These are phyloP conservation scores for Oryctolagus cuniculus DNA, from an alignment of 2,113 vertebrate species.

Conservation along the genomic window DNA sequence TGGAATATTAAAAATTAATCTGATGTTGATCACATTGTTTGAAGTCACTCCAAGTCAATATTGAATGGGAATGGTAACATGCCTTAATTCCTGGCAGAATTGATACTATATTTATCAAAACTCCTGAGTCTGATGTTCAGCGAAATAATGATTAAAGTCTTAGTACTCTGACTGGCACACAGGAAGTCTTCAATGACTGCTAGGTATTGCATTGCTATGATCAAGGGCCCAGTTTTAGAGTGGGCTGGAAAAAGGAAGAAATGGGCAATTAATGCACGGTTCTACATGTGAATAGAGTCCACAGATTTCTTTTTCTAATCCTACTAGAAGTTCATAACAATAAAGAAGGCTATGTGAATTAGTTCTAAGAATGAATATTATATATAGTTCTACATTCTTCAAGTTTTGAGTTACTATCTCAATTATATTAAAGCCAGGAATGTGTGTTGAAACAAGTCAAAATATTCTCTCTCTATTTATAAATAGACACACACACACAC, in stretches of 20 bases:
- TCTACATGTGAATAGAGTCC: background rate
- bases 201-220: background rate
- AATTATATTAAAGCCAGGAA: background rate
- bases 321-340: background rate
- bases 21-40: conserved; percentile 54
- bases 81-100: conserved; percentile 6
- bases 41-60: conserved; percentile 49
- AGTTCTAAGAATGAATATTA: conserved; percentile 28
- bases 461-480: background rate
- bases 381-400: background rate
- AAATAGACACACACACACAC: too few species aligned
- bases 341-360: background rate
- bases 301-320: background rate
- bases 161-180: background rate
- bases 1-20: conserved; percentile 67
- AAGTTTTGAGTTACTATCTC: background rate
- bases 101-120: background rate
- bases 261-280: background rate
- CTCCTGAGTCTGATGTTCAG: conserved; percentile 23
- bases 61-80: conserved; percentile 36
- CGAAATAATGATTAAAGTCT: background rate
- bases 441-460: background rate
- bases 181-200: conserved; percentile 12
- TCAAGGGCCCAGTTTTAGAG: background rate
- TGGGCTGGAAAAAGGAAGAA: background rate